Base-by-base conservation (phyloP, 2,797 vertebrate species). In the Aeoliscus strigatus region DNA sequence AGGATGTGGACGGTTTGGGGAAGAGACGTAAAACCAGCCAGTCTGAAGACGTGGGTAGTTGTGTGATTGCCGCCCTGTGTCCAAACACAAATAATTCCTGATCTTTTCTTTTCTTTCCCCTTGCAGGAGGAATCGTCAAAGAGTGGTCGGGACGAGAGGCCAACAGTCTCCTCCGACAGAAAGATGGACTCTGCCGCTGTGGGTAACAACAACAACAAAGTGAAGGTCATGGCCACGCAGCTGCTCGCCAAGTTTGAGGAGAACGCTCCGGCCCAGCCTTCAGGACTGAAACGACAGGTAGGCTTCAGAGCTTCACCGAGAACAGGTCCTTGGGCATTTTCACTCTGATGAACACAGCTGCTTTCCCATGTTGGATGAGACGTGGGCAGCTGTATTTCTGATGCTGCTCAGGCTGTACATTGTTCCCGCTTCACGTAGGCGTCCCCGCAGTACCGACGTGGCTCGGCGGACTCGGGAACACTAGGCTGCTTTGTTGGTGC, bases 11-110 rank as follows among this genome's bases (percentile, higher is more conserved):
- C 3, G 86, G 90, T 66, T 84, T 90, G 58, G 94, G 93, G 51
- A 99, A 99, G 81, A 92, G 94, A 57, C 86, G 94, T 41, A 97
- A 95, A 83, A 97, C 96, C 39, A 95, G 93, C 64, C 94, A 97
- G 25, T 93, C 92, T 27, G 95, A 97, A 60, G 94, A 97, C 43
- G 96, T 97, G 77, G 92, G 92, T 85, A n/a, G n/a, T 16, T 5
- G 25, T 44, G 58, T n/a, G n/a, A n/a, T n/a, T n/a, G n/a, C n/a
- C n/a, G n/a, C n/a, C n/a, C n/a, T n/a, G n/a, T n/a, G n/a, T n/a
- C n/a, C n/a, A n/a, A n/a, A n/a, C n/a, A n/a, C n/a, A n/a, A n/a
- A n/a, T n/a, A n/a, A n/a, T n/a, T n/a, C n/a, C n/a, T n/a, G n/a
- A n/a, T n/a, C n/a, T n/a, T n/a, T n/a, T n/a, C n/a, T n/a, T n/a